A percentile compares a stretch with the other conserved stretches of the same genome.
phyloP scores from a whole-genome alignment of 2,888 invertebrate genomes.

The Nymphalis urticae region DNA sequence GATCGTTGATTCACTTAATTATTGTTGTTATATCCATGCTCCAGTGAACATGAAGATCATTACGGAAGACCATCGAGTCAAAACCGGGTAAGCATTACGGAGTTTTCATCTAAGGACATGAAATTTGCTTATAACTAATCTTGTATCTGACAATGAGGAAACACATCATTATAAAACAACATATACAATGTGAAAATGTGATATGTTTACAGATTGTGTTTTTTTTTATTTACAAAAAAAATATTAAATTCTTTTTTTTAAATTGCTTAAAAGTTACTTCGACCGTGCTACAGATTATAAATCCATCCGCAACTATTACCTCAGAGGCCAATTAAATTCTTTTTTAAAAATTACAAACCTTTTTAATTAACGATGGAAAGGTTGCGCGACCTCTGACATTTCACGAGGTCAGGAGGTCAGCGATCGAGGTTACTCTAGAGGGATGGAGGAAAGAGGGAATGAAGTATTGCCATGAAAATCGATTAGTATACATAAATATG shows the following conservation, averaged over 20 bases:
- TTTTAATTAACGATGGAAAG: slow-evolving; percentile 29
- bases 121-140: too few relatives aligned
- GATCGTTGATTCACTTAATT: too few relatives aligned
- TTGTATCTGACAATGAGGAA: too few relatives aligned
- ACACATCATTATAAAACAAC: too few relatives aligned
- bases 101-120: too few relatives aligned
- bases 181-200: too few relatives aligned
- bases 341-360: slow-evolving; percentile 21
- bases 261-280: background rate
- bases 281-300: background rate
- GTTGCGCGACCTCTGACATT: slow-evolving; percentile 39
- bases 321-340: slow-evolving; percentile 24
- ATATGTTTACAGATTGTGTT: too few relatives aligned
- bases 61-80: too few relatives aligned
- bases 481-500: slow-evolving; percentile 14
- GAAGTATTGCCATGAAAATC: slow-evolving; percentile 30
- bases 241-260: background rate
- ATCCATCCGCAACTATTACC: slow-evolving; percentile 1
- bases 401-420: slow-evolving; percentile 40
- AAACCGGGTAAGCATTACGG: too few relatives aligned
- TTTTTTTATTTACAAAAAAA: too few relatives aligned
- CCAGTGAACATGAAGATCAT: too few relatives aligned
- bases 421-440: slow-evolving; percentile 22
- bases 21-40: too few relatives aligned
- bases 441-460: slow-evolving; percentile 13